Evolutionary conservation across 2,888 invertebrate genomes (phyloP).

Genomic region (Julus scandinavius): DNA sequence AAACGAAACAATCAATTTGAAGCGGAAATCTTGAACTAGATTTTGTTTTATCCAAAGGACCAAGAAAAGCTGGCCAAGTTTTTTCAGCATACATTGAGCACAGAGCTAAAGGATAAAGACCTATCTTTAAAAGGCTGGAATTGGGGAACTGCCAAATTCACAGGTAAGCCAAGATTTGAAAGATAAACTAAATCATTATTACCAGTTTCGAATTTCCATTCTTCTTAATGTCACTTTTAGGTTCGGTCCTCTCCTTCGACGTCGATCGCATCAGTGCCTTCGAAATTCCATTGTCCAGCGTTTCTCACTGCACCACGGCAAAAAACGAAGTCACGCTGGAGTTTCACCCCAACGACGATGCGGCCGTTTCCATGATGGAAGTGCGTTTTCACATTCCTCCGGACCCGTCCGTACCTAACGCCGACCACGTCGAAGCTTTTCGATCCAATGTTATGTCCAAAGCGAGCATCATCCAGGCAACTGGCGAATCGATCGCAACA

Average conservation of each 20-base stretch:
- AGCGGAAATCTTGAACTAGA: no score
- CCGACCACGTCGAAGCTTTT: conserved; percentile 76
- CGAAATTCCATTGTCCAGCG: conserved; percentile 95
- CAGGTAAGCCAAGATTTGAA: conserved; percentile 68
- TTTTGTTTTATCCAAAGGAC: conserved; percentile 72
- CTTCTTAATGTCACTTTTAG: conserved; percentile 22
- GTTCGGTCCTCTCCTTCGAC: conserved; percentile 85
- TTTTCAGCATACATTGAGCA: conserved; percentile 82
- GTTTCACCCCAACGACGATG: conserved; percentile 99
- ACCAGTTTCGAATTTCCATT: neutral
- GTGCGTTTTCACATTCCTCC: conserved; percentile 97
- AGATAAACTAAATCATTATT: no score
- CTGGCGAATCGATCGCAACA: conserved; percentile 97
- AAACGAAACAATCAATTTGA: no score
- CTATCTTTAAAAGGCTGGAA: conserved; percentile 98
- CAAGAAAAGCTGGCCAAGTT: conserved; percentile 93
- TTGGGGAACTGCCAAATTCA: conserved; percentile 96
- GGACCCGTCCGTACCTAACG: conserved; percentile 77
- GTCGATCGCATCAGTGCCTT: conserved; percentile 86
- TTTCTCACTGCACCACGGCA: conserved; percentile 93
- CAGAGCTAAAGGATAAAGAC: conserved; percentile 90
- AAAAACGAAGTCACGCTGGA: conserved; percentile 99
- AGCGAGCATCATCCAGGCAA: conserved; percentile 97
- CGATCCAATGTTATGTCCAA: conserved; percentile 96
- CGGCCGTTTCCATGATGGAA: conserved; percentile 95